Percentiles rank a stretch among this genome's conserved stretches.
Evolutionary conservation across 2,113 vertebrate genomes (phyloP).

Genomic region (Sebastes fasciatus): DNA sequence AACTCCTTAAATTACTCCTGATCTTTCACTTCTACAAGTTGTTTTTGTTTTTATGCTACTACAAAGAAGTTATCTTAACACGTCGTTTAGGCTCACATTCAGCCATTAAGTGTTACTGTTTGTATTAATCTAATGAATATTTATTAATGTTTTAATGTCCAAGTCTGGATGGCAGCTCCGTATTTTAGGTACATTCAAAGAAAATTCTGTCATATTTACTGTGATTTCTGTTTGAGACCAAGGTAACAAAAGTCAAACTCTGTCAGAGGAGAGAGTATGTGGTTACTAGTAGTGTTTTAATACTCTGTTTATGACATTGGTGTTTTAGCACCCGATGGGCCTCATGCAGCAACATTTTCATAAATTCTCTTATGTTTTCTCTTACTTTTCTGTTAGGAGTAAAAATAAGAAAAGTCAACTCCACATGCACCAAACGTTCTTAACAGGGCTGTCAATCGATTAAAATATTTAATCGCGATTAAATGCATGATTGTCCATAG

Average conservation of each 20-base stretch:
- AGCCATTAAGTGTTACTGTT: not conserved
- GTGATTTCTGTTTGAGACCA: not conserved
- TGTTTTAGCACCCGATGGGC: not conserved
- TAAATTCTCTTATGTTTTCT: too few species aligned
- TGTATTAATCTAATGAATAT: not conserved
- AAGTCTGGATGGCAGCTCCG: not conserved
- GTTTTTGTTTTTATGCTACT: not conserved
- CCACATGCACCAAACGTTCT: too few species aligned
- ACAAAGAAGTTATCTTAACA: not conserved
- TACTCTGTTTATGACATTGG: not conserved
- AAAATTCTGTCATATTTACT: not conserved
- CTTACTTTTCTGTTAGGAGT: too few species aligned
- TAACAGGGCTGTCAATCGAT: too few species aligned
- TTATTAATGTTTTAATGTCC: not conserved
- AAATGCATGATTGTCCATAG: too few species aligned
- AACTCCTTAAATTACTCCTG: slow-evolving; percentile 41
- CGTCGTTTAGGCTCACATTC: not conserved
- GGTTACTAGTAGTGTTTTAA: not conserved
- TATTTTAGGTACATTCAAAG: not conserved
- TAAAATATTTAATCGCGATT: too few species aligned
- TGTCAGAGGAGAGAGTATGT: not conserved
- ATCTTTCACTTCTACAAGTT: slow-evolving; percentile 15
- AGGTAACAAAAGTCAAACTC: not conserved
- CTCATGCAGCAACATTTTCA: too few species aligned
- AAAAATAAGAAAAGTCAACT: too few species aligned